Evolutionary conservation across 2,113 vertebrate species (phyloP).

Genomic region (Bombycilla garrulus): DNA sequence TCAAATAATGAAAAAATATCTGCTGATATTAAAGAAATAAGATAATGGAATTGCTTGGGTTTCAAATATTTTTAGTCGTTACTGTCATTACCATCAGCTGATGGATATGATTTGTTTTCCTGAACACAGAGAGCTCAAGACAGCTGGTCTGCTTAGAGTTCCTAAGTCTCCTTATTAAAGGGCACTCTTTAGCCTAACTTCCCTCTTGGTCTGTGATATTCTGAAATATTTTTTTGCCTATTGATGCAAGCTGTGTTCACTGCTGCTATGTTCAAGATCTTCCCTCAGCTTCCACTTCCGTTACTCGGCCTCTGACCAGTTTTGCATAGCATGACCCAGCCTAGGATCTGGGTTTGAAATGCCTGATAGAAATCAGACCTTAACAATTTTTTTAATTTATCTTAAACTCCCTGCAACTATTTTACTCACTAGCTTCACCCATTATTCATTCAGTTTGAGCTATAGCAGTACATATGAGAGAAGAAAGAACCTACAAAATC

Average conservation of each 20-base stretch:
- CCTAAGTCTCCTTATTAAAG: background rate
- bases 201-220: background rate
- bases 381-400: background rate
- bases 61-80: background rate
- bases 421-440: background rate
- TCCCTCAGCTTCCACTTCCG: background rate
- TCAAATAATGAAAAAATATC: background rate
- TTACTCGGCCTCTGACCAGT: background rate
- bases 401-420: background rate
- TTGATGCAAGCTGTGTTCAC: background rate
- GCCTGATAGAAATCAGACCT: background rate
- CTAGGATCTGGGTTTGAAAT: background rate
- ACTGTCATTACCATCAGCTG: background rate
- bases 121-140: background rate
- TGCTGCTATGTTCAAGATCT: rapidly evolving
- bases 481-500: background rate
- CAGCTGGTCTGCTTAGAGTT: background rate
- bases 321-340: background rate
- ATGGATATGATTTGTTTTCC: background rate
- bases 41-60: background rate
- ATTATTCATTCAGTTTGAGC: background rate
- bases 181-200: background rate
- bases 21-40: background rate
- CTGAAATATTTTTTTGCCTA: background rate
- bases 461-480: background rate